A percentile compares a stretch with the other conserved stretches of the same genome.
Conservation (phyloP, 2,888 invertebrate species). For the Acanthoscelides obtectus region DNA sequence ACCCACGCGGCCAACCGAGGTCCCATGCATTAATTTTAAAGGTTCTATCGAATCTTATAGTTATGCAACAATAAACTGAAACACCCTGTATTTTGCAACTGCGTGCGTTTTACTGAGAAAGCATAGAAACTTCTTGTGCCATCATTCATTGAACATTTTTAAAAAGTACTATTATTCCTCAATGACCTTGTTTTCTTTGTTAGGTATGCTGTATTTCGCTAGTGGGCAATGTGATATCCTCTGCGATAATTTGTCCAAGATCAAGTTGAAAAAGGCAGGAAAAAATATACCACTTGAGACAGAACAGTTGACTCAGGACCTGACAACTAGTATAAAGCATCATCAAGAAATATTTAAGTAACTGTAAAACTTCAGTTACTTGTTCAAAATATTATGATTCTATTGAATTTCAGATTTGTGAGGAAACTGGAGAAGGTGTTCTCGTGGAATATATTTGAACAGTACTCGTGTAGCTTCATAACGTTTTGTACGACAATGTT, state of each 20-base stretch:
- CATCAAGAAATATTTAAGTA: slow-evolving; percentile 13
- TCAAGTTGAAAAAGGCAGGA: slow-evolving; percentile 7
- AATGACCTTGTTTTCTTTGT: no score
- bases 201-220: slow-evolving; percentile 11
- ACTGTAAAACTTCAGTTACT: background rate
- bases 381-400: no score
- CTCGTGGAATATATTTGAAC: slow-evolving; percentile 6
- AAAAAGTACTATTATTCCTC: no score
- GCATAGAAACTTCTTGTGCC: no score
- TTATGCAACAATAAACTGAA: no score
- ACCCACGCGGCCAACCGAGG: no score
- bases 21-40: no score
- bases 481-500: slow-evolving; percentile 18
- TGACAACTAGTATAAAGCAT: slow-evolving; percentile 12
- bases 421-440: slow-evolving; percentile 12
- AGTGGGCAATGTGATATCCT: slow-evolving; percentile 13
- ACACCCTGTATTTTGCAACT: no score
- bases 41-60: no score
- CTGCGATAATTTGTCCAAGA: slow-evolving; percentile 7
- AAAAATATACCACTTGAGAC: no score
- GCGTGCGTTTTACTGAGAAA: no score
- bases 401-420: slow-evolving; percentile 13
- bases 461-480: slow-evolving; percentile 11
- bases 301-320: slow-evolving; percentile 1
- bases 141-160: no score